These are phyloP conservation scores for Ophiothrix spiculata DNA, from an alignment of 35 echinoderm and acorn worm species.

Conservation along the genomic window DNA sequence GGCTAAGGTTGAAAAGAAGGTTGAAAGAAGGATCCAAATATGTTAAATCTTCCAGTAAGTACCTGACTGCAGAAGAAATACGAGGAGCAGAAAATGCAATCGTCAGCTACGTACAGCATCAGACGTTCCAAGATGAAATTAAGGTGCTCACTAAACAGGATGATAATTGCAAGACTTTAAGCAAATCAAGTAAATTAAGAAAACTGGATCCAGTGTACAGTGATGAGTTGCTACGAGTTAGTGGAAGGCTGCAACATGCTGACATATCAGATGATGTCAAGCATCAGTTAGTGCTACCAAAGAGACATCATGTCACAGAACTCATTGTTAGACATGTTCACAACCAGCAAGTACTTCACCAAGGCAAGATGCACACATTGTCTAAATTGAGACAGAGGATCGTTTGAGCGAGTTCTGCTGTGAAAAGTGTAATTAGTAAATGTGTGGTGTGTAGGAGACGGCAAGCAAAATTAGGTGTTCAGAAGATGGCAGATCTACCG, in stretches of 20 bases:
- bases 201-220: slow-evolving; percentile 45
- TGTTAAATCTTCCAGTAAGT: not conserved
- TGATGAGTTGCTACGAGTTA: slow-evolving; percentile 35
- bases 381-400: slow-evolving; percentile 29
- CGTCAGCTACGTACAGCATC: not conserved
- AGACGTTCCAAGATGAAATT: slow-evolving; percentile 35
- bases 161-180: not conserved
- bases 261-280: slow-evolving; percentile 40
- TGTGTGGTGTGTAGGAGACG: slow-evolving; percentile 32
- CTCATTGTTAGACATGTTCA: not conserved
- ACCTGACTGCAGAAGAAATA: slow-evolving; percentile 10
- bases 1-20: slow-evolving; percentile 25
- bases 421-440: slow-evolving; percentile 5
- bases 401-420: slow-evolving; percentile 14
- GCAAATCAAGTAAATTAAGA: not conserved
- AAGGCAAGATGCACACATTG: slow-evolving; percentile 17
- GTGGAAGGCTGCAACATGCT: slow-evolving; percentile 44
- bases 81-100: slow-evolving; percentile 10
- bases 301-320: not conserved
- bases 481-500: slow-evolving; percentile 59
- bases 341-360: not conserved
- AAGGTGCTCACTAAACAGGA: not conserved
- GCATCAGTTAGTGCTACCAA: slow-evolving; percentile 45
- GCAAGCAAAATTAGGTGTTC: slow-evolving; percentile 15
- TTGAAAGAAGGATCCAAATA: not conserved